These are phyloP conservation scores for Poeciliopsis presidionis DNA, from an alignment of 2,797 vertebrate species.

Conservation along the genomic window DNA sequence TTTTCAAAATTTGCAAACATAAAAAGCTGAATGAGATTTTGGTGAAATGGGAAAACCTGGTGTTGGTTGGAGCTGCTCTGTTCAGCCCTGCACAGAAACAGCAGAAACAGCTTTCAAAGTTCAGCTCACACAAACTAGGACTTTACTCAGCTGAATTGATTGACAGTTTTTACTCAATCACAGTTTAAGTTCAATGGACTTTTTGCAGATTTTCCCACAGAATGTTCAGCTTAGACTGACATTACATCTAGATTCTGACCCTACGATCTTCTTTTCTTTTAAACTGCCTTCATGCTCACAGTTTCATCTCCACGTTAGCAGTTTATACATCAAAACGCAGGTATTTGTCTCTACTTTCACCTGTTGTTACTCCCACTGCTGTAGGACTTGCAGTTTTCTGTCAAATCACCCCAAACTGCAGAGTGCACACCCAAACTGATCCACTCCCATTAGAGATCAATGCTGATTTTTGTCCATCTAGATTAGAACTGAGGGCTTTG, in stretches of 20 bases:
- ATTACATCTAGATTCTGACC: neutral
- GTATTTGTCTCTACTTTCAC: neutral
- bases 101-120: neutral
- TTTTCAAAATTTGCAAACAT: neutral
- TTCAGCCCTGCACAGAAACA: neutral
- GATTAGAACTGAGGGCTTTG: neutral
- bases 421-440: neutral
- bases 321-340: neutral
- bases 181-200: neutral
- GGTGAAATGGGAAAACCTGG: neutral
- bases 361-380: neutral
- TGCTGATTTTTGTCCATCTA: neutral
- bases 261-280: neutral
- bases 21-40: neutral
- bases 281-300: neutral
- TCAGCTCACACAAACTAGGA: neutral
- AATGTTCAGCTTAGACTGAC: neutral
- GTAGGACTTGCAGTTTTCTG: neutral
- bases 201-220: neutral
- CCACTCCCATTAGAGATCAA: neutral
- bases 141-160: neutral
- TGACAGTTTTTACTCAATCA: neutral
- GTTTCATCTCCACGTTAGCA: neutral
- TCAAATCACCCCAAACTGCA: neutral
- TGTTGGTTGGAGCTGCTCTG: neutral